A percentile compares a stretch with the other conserved stretches of the same genome.
Conservation (phyloP, 2,888 invertebrate genomes). For the Chrysolina americana region DNA sequence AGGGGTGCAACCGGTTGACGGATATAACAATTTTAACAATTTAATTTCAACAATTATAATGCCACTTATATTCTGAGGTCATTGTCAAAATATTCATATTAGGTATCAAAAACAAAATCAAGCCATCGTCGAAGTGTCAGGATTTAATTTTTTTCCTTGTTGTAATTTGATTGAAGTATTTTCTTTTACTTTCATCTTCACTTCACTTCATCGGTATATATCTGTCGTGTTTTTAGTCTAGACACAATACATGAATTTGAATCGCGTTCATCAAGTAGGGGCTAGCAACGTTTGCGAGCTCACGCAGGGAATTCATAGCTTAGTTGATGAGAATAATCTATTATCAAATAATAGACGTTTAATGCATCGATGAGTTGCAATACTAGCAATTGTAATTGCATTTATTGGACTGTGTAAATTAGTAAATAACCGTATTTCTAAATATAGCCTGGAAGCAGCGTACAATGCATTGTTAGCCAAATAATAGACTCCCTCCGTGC, state of each 20-base stretch:
- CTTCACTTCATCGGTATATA: background rate
- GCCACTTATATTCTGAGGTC: too few relatives aligned
- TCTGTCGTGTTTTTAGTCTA: background rate
- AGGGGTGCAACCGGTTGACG: too few relatives aligned
- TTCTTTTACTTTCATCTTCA: background rate
- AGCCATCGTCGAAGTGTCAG: too few relatives aligned
- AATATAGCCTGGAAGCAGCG: conserved; percentile 63
- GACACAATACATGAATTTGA: conserved; percentile 20
- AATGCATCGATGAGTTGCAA: conserved; percentile 62
- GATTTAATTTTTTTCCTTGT: too few relatives aligned
- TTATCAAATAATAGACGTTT: conserved; percentile 55
- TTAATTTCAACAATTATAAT: too few relatives aligned
- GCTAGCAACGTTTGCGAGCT: background rate
- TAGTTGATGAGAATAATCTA: conserved; percentile 46
- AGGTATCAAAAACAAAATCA: too few relatives aligned
- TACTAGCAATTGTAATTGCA: conserved; percentile 67
- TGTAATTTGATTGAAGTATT: background rate
- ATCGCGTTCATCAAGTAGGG: conserved; percentile 4
- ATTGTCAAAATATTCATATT: too few relatives aligned
- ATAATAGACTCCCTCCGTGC: conserved; percentile 64
- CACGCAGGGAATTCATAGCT: conserved; percentile 32
- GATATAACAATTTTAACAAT: too few relatives aligned
- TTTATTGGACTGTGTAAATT: conserved; percentile 69
- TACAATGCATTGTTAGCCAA: conserved; percentile 63
- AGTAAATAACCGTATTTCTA: conserved; percentile 68